Percentiles rank a stretch among this genome's conserved stretches.
These are phyloP conservation scores for Gnatocerus cornutus DNA, from an alignment of 2,888 invertebrate genomes.

Conservation along the genomic window DNA sequence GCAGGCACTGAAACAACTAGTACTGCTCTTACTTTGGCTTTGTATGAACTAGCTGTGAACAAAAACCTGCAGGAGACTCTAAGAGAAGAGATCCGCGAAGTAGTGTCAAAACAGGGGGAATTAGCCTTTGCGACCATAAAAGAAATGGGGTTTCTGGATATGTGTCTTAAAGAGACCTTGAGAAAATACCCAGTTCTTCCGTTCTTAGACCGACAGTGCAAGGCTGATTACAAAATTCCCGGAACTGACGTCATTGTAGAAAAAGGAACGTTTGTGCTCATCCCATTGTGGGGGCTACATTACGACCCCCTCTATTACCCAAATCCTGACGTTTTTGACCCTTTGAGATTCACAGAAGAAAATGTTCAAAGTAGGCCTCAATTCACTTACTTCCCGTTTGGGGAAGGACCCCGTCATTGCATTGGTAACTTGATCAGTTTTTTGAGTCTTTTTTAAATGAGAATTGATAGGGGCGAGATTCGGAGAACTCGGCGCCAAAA, in stretches of 20 bases:
- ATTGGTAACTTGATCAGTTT: constrained; percentile 60
- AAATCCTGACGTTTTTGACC: constrained; percentile 51
- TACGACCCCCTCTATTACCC: constrained; percentile 67
- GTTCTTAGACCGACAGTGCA: constrained; percentile 62
- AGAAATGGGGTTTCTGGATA: constrained; percentile 73
- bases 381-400: constrained; percentile 63
- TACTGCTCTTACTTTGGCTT: constrained; percentile 74
- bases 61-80: constrained; percentile 63
- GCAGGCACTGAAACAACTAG: constrained; percentile 74
- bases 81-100: neutral
- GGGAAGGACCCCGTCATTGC: constrained; percentile 67
- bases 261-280: constrained; percentile 67
- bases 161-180: constrained; percentile 70
- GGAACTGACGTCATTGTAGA: constrained; percentile 67
- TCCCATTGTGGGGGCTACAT: constrained; percentile 67
- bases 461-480: too few relatives aligned
- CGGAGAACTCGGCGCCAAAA: too few relatives aligned
- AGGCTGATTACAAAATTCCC: constrained; percentile 65
- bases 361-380: constrained; percentile 55
- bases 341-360: constrained; percentile 68
- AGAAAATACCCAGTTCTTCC: constrained; percentile 69
- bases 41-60: constrained; percentile 70
- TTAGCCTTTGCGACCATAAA: constrained; percentile 73
- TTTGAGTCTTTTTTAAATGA: too few relatives aligned
- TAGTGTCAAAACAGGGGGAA: constrained; percentile 16